Evolutionary conservation across 2,113 vertebrate species (phyloP).

Genomic region (Hydropotes inermis): DNA sequence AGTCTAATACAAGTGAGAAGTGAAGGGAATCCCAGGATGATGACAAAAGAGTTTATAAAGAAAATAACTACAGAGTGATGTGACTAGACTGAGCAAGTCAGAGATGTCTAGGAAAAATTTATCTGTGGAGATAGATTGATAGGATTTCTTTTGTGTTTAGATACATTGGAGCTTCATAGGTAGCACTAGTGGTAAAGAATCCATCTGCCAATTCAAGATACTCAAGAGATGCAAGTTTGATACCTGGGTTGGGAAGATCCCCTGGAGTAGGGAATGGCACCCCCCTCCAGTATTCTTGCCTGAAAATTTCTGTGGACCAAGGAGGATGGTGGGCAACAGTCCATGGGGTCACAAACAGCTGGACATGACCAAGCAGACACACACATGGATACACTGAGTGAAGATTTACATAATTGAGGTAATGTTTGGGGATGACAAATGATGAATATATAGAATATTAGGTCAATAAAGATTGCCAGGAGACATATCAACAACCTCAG

Average conservation of each 20-base stretch:
- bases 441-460: not conserved
- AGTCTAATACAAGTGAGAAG: not conserved
- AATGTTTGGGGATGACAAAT: not conserved
- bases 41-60: not conserved
- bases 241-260: not conserved
- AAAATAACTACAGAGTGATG: not conserved
- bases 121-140: not conserved
- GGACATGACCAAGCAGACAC: accelerated
- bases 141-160: not conserved
- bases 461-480: not conserved
- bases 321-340: not conserved
- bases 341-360: accelerated
- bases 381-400: not conserved
- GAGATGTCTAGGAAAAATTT: not conserved
- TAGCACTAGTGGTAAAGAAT: not conserved
- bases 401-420: not conserved
- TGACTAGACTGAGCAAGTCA: not conserved
- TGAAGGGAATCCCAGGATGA: not conserved
- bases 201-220: not conserved
- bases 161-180: not conserved
- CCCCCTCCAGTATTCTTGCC: not conserved
- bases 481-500: not conserved
- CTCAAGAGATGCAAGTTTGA: not conserved
- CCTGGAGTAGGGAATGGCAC: not conserved
- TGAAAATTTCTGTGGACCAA: not conserved